Conservation (phyloP, 2,888 invertebrate species). For the Acanthococcus lagerstroemiae region DNA sequence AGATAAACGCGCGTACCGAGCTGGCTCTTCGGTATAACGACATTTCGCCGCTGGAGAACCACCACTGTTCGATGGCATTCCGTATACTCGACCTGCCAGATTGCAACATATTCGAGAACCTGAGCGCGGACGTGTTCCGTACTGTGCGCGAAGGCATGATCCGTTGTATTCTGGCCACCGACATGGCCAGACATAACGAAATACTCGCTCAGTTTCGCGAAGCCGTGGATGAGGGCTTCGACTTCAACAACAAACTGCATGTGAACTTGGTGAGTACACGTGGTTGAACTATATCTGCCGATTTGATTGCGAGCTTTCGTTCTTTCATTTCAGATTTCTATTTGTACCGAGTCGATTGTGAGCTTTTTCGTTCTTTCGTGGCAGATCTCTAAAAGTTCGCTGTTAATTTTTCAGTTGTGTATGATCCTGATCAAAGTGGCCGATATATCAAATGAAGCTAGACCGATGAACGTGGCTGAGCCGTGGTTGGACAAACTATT, state of each 20-base stretch:
- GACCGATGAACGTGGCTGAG: constrained; percentile 72
- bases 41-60: constrained; percentile 75
- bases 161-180: constrained; percentile 63
- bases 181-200: constrained; percentile 70
- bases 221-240: constrained; percentile 51
- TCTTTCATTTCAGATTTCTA: background rate
- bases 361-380: constrained; percentile 21
- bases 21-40: constrained; percentile 74
- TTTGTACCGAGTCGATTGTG: background rate
- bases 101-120: constrained; percentile 65
- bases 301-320: background rate
- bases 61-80: constrained; percentile 76
- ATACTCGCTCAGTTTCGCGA: constrained; percentile 63
- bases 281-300: background rate
- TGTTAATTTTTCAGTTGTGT: constrained; percentile 56
- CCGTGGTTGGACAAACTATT: constrained; percentile 69
- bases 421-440: constrained; percentile 76
- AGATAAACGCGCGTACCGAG: constrained; percentile 72
- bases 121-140: constrained; percentile 43
- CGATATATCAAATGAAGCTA: constrained; percentile 72
- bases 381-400: no score
- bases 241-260: constrained; percentile 57
- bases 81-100: constrained; percentile 66
- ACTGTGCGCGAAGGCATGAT: constrained; percentile 67
- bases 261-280: constrained; percentile 55